phyloP scores from a whole-genome alignment of 64 coral and sea anemone genomes.

The Pocillopora damicornis region DNA sequence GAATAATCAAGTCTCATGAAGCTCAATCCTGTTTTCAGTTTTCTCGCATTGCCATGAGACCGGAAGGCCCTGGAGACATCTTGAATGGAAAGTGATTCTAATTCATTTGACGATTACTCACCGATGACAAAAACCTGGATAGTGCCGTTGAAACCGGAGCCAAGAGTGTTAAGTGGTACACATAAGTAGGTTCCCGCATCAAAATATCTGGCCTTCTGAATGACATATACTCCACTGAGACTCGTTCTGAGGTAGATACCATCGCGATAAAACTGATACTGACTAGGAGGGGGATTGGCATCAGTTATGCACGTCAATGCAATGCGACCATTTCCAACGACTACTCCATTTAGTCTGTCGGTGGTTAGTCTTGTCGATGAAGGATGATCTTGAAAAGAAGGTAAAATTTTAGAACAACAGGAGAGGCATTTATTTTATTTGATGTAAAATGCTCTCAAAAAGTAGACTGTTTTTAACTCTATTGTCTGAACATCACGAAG shows the following conservation, averaged over 20 bases:
- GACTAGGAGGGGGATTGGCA: slow-evolving; percentile 63
- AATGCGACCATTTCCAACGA: slow-evolving; percentile 56
- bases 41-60: no score
- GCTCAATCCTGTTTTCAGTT: no score
- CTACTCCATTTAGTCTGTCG: slow-evolving; percentile 46
- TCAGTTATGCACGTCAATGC: slow-evolving; percentile 54
- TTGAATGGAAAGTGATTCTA: not conserved
- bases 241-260: slow-evolving; percentile 25
- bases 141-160: slow-evolving; percentile 17
- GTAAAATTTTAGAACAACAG: not conserved
- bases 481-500: no score
- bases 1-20: no score
- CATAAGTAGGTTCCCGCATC: slow-evolving; percentile 60
- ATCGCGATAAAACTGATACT: slow-evolving; percentile 64
- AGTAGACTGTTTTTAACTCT: no score
- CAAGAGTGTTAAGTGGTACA: slow-evolving; percentile 50
- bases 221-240: slow-evolving; percentile 28
- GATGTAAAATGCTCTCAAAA: no score
- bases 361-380: slow-evolving; percentile 38
- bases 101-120: not conserved
- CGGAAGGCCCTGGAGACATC: not conserved
- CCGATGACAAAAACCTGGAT: slow-evolving; percentile 20
- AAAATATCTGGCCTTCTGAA: slow-evolving; percentile 33
- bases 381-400: slow-evolving; percentile 62
- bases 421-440: not conserved